Percentiles rank a stretch among this genome's conserved stretches.
phyloP scores from a whole-genome alignment of 2,113 vertebrate species.

The Scophthalmus maximus region DNA sequence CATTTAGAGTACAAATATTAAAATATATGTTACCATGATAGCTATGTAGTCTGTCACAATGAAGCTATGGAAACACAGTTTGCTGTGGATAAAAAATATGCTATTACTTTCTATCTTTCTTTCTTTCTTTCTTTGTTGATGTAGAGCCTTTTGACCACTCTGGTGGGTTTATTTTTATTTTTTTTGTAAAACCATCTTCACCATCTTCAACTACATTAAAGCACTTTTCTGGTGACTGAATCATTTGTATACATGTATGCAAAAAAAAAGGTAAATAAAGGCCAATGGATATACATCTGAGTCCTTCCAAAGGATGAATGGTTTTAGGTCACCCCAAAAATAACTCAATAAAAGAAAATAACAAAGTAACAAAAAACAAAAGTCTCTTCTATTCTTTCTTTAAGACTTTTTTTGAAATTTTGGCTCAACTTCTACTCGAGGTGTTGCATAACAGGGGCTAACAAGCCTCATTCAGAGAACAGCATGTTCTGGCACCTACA shows the following conservation, averaged over 20 bases:
- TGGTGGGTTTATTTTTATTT: no score
- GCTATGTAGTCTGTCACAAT: constrained; percentile 66
- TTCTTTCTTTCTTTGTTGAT: no score
- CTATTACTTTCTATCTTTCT: no score
- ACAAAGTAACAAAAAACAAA: no score
- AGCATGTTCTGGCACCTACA: constrained; percentile 73
- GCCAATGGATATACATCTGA: background rate
- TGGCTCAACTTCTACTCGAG: constrained; percentile 20
- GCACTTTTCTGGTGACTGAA: constrained; percentile 66
- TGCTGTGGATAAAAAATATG: constrained; percentile 61
- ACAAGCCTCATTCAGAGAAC: constrained; percentile 69
- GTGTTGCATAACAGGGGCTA: constrained; percentile 61
- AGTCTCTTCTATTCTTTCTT: background rate
- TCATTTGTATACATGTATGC: constrained; percentile 31
- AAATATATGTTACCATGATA: constrained; percentile 37
- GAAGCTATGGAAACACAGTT: constrained; percentile 77
- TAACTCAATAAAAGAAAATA: constrained; percentile 6
- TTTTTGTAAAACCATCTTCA: constrained; percentile 51
- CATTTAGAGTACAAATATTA: constrained; percentile 70
- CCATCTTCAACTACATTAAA: constrained; percentile 89
- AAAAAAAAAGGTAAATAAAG: constrained; percentile 49
- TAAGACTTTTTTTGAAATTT: background rate
- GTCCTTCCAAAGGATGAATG: background rate
- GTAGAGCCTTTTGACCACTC: background rate
- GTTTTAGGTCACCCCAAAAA: background rate